Evolutionary conservation across 2,113 vertebrate genomes (phyloP), one percentile per base, ranked within the genome.

Genomic region (Acinonyx jubatus): DNA sequence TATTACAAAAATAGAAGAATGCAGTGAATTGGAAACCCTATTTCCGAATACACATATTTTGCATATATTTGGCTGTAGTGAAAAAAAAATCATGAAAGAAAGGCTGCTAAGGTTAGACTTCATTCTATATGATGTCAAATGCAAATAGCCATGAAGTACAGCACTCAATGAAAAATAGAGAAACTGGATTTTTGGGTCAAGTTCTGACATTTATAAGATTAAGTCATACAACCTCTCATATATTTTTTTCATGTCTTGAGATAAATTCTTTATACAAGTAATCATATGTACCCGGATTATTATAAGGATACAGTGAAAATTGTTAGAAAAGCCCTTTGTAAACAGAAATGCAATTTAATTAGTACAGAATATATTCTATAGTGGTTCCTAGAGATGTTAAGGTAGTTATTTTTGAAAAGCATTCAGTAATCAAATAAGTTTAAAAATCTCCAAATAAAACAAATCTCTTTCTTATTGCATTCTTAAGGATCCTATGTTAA

Each of bases 1-100:
- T 91, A 65, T 18, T 31, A 84, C 68, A 85, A 74, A 91, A 95
- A 80, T 23, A 48, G 57, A 94, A 95, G 5, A 91, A 95, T 33
- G 63, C 7, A 73, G 5, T 86, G 50, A 82, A 91, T 27, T 78
- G 31, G 76, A 89, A 91, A 52, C 3, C 1, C 13, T 55, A 63
- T 81, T 96, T 94, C 29, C 21, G 57, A 84, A 84, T 88, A 55
- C 16, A 50, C 4, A 5, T 68, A 79, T 19, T 85, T 96, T 95
- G 74, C 25, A 85, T 66, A 68, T 18, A 81, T 93, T 90, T 94
- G 73, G 8, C 71, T 79, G 5, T 50, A 38, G 11, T 95, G 5
- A 73, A 95, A 80, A 94, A 88, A 94, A 88, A 45, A 38, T 29
- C 23, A 50, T 68, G 19, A 66, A 52, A 50, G 14, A 73, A 88